Evolutionary conservation across 2,888 invertebrate species (phyloP), one percentile per base, ranked within the genome.

Genomic region (Cerastis rubricosa): DNA sequence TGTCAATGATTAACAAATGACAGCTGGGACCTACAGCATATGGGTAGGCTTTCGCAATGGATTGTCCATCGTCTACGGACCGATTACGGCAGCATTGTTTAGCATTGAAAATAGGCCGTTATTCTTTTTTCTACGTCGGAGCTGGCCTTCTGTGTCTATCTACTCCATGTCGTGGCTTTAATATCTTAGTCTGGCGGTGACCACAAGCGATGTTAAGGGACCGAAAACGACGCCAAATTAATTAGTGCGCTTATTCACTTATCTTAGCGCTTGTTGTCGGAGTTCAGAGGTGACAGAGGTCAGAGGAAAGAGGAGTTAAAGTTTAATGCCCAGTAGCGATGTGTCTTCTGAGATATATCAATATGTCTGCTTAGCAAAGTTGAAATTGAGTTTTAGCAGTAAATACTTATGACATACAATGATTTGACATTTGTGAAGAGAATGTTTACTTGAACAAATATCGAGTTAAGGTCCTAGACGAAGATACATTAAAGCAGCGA

Each of bases 201-300:
- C 84, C 87, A 67, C 85, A 84, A 78, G 63, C 74, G 74, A 35
- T 77, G 77, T 79, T 64, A 84, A 63, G 78, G 71, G 74, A 67
- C 77, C 68, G 47, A 51, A 54, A 76, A 85, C 74, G 75, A 72
- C 61, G 70, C 45, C 49, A 71, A 80, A 86, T 85, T 84, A 85
- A 85, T 85, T 86, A 84, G 71, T 54, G 2, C 49, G 71, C 83
- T 74, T 67, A 85, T 85, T 76, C 82, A 67, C 76, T 85, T 69
- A 85, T 74, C 76, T 74, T 71, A n/a, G 43, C 67, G 71, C 49
- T n/a, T 71, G 29, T 71, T 74, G 35, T 49, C 29, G 49, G 11
- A 64, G 35, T 6, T 51, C 19, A 59, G 22, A n/a, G 40, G 29
- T 9, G 12, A 19, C 22, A 40, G 40, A 68, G 68, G 40, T 22